Conservation (phyloP, 2,888 invertebrate genomes). For the Brachyptera putata region DNA sequence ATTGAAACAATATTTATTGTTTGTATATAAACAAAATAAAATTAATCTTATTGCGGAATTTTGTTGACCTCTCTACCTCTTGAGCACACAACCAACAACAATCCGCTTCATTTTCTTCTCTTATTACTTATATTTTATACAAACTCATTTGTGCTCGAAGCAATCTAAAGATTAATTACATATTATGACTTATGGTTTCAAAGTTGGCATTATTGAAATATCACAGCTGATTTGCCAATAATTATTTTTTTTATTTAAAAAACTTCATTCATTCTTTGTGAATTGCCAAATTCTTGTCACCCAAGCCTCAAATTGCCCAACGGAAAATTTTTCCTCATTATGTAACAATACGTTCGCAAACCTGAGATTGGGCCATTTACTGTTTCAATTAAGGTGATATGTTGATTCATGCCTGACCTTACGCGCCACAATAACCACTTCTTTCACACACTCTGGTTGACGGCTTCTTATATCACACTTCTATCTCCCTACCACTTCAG, state of each 20-base stretch:
- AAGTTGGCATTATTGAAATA: background rate
- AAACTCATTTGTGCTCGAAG: no score
- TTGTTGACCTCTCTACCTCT: no score
- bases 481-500: no score
- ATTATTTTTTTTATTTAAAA: no score
- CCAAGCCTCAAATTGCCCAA: background rate
- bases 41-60: no score
- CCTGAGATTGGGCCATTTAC: background rate
- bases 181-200: background rate
- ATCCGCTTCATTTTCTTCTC: no score
- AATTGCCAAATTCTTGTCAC: background rate
- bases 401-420: background rate
- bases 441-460: conserved; percentile 3
- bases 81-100: no score
- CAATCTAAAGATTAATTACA: background rate
- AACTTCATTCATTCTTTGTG: no score
- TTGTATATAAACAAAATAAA: no score
- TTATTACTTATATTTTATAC: no score
- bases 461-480: background rate
- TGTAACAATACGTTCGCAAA: background rate
- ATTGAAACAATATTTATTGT: no score
- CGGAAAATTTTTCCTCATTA: background rate
- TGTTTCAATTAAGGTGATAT: background rate
- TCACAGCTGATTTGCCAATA: background rate
- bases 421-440: conserved; percentile 4